These are phyloP conservation scores for Sinosuthora webbiana DNA, from an alignment of 2,113 vertebrate species.

Conservation along the genomic window DNA sequence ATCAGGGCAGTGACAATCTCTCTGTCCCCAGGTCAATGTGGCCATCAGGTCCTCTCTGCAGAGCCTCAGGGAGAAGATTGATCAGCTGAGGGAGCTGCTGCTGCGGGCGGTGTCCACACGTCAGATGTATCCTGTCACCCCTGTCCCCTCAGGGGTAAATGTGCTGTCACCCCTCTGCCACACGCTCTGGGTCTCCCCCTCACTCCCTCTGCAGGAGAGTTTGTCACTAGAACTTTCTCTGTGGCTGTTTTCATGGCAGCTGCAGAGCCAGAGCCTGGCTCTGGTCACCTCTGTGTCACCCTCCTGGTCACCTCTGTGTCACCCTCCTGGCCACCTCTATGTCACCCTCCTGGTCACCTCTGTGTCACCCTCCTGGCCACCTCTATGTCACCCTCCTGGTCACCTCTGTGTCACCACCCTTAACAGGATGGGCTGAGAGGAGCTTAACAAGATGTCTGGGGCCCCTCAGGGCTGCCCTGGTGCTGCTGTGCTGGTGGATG, in stretches of 20 bases:
- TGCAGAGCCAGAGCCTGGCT: not conserved
- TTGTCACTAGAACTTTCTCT: not conserved
- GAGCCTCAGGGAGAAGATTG: slow-evolving; percentile 87
- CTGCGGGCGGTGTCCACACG: slow-evolving; percentile 81
- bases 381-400: not conserved
- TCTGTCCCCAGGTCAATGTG: slow-evolving; percentile 48
- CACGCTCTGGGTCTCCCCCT: rapidly evolving
- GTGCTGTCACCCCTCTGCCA: not conserved
- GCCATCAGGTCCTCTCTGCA: slow-evolving; percentile 84
- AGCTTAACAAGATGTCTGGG: rapidly evolving
- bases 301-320: not conserved
- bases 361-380: too few species aligned
- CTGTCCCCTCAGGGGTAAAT: not conserved
- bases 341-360: not conserved
- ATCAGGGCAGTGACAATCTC: not conserved
- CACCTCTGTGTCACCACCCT: not conserved
- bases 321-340: not conserved
- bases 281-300: not conserved
- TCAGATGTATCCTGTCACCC: slow-evolving; percentile 88
- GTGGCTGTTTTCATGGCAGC: not conserved
- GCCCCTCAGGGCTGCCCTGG: not conserved
- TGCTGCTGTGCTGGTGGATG: not conserved
- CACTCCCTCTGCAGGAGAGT: not conserved
- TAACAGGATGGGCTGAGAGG: rapidly evolving
- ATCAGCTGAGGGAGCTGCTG: slow-evolving; percentile 86